phyloP scores from a whole-genome alignment of 2,888 invertebrate genomes.

The Campoplex nolae region DNA sequence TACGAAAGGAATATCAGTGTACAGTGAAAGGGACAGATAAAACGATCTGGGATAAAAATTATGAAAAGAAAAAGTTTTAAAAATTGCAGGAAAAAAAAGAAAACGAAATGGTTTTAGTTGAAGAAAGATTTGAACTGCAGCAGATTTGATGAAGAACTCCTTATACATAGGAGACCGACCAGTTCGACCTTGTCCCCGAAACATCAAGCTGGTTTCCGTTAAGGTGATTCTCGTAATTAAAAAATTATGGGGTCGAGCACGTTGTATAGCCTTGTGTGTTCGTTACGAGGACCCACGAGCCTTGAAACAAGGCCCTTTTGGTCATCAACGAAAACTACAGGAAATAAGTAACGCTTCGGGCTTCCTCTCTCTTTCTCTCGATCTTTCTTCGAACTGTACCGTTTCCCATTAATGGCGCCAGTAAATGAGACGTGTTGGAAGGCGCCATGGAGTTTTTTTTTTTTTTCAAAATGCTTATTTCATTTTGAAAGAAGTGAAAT shows the following conservation, averaged over 20 bases:
- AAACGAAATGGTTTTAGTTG: background rate
- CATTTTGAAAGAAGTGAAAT: background rate
- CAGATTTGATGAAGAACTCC: background rate
- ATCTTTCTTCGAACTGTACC: slow-evolving; percentile 37
- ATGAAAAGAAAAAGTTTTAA: background rate
- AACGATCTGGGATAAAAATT: background rate
- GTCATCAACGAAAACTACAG: slow-evolving; percentile 63
- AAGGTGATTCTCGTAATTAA: slow-evolving; percentile 80
- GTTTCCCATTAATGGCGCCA: slow-evolving; percentile 78
- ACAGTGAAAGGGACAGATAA: background rate
- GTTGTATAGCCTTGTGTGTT: slow-evolving; percentile 66
- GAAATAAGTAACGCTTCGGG: slow-evolving; percentile 47
- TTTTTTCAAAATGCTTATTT: background rate
- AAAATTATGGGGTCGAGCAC: slow-evolving; percentile 80
- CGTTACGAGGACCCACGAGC: slow-evolving; percentile 55
- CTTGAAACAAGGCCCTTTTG: slow-evolving; percentile 43
- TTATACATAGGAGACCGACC: background rate
- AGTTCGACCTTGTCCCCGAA: slow-evolving; percentile 34
- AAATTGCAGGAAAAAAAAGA: background rate
- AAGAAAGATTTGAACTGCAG: background rate
- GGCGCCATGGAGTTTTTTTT: slow-evolving; percentile 66
- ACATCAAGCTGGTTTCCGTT: slow-evolving; percentile 45
- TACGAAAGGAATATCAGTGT: background rate
- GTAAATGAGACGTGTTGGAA: slow-evolving; percentile 70
- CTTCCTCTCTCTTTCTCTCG: slow-evolving; percentile 33